Evolutionary conservation across 1,140 invertebrate species (phyloP).

Genomic region (Ceratoteleas bidentatus): DNA sequence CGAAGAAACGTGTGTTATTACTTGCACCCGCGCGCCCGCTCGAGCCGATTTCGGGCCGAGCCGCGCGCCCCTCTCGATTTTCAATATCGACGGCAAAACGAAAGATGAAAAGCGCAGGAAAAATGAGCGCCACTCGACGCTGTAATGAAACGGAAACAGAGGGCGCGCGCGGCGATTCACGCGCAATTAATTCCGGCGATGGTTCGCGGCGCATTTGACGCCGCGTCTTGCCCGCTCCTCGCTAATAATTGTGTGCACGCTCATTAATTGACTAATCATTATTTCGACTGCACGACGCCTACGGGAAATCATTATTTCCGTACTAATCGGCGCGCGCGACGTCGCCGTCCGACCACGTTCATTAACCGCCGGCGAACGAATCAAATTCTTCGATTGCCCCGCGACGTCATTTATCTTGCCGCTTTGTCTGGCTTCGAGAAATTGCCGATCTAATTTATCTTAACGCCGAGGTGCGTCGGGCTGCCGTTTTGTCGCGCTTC

Average conservation of each 20-base stretch:
- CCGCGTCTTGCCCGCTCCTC: conserved; percentile 65
- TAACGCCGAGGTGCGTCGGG: conserved; percentile 14
- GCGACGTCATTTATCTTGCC: conserved; percentile 52
- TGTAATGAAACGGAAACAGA: conserved; percentile 54
- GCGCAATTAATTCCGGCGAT: conserved; percentile 81
- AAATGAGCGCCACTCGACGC: conserved; percentile 69
- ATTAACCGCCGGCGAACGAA: conserved; percentile 59
- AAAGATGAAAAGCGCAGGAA: conserved; percentile 29
- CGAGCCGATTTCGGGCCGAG: conserved; percentile 33
- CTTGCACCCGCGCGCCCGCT: conserved; percentile 20
- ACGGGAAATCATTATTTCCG: conserved; percentile 74
- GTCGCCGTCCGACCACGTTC: conserved; percentile 62
- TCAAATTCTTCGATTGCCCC: conserved; percentile 58
- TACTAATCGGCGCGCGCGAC: conserved; percentile 65
- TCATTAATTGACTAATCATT: conserved; percentile 82
- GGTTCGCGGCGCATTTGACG: conserved; percentile 67
- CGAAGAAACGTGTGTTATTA: conserved; percentile 49
- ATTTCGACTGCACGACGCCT: conserved; percentile 71
- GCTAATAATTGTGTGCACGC: conserved; percentile 80
- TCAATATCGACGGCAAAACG: neutral
- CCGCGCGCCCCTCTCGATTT: neutral
- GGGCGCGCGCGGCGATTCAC: conserved; percentile 70
- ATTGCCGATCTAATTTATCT: conserved; percentile 54
- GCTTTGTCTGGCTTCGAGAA: conserved; percentile 33
- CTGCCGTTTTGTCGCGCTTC: conserved; percentile 15